These are phyloP conservation scores for Aphodius granarius DNA, from an alignment of 2,888 invertebrate genomes.

Conservation along the genomic window DNA sequence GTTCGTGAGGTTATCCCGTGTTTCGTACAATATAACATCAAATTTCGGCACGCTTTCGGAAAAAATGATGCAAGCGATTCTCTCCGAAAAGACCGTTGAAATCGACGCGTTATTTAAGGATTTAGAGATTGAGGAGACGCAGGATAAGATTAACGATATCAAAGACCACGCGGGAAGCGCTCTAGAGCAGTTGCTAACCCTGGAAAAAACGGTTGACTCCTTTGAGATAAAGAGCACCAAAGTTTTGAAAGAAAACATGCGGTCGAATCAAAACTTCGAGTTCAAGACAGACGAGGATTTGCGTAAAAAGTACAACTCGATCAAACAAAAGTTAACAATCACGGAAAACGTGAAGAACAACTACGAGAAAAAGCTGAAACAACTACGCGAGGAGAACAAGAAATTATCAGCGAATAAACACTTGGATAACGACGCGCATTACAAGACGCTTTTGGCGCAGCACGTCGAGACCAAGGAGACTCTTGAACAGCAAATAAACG, in stretches of 20 bases:
- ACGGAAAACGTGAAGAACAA: slow-evolving; percentile 37
- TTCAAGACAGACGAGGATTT: slow-evolving; percentile 37
- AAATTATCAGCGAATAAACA: slow-evolving; percentile 26
- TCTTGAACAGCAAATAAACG: slow-evolving; percentile 38
- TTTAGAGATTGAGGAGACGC: slow-evolving; percentile 34
- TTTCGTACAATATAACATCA: slow-evolving; percentile 34
- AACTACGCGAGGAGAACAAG: slow-evolving; percentile 43
- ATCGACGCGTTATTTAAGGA: slow-evolving; percentile 35
- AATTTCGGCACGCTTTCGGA: slow-evolving; percentile 33
- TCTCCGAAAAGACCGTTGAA: slow-evolving; percentile 36
- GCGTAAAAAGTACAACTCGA: slow-evolving; percentile 38
- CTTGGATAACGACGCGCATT: slow-evolving; percentile 35
- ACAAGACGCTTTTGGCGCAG: slow-evolving; percentile 38
- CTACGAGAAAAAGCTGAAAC: slow-evolving; percentile 42
- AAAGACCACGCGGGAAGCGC: slow-evolving; percentile 36
- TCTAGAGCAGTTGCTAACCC: slow-evolving; percentile 34
- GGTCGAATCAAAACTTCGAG: slow-evolving; percentile 7
- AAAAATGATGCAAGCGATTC: slow-evolving; percentile 32
- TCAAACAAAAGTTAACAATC: slow-evolving; percentile 40
- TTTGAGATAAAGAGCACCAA: slow-evolving; percentile 17
- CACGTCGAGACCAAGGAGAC: slow-evolving; percentile 38
- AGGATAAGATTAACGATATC: slow-evolving; percentile 37
- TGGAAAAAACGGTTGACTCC: slow-evolving; percentile 28
- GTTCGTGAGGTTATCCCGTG: slow-evolving; percentile 36
- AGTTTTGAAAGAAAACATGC: slow-evolving; percentile 32